Evolutionary conservation across 2,888 invertebrate species (phyloP).

Genomic region (Trissoscelio sp.): DNA sequence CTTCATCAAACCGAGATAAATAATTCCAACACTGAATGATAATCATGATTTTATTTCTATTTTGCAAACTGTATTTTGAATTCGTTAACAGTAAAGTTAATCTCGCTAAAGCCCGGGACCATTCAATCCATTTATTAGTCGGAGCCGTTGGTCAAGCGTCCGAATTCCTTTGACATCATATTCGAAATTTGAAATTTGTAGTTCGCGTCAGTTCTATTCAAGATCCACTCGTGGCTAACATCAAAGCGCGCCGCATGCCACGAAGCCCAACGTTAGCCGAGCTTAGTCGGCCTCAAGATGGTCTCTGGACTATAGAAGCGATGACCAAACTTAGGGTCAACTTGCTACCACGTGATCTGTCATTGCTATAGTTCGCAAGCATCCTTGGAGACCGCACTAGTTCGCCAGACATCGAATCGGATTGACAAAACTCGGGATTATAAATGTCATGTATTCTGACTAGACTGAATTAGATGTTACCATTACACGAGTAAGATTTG

Average conservation of each 20-base stretch:
- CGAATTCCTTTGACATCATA: slow-evolving; percentile 52
- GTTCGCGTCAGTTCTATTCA: slow-evolving; percentile 55
- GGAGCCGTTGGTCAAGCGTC: slow-evolving; percentile 47
- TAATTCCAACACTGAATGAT: too few species aligned
- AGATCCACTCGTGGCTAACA: slow-evolving; percentile 52
- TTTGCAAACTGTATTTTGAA: not conserved
- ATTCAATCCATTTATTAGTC: slow-evolving; percentile 28
- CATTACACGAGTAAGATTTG: not conserved
- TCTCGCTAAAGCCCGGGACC: not conserved
- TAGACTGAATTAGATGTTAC: slow-evolving; percentile 7
- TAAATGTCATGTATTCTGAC: slow-evolving; percentile 32
- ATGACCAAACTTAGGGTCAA: slow-evolving; percentile 61
- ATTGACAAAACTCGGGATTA: slow-evolving; percentile 43
- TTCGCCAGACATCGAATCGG: slow-evolving; percentile 32
- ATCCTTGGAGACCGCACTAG: slow-evolving; percentile 47
- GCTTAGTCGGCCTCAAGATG: slow-evolving; percentile 48
- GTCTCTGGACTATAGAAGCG: slow-evolving; percentile 29
- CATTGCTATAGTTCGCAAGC: slow-evolving; percentile 42
- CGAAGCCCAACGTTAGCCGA: slow-evolving; percentile 25
- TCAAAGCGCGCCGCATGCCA: slow-evolving; percentile 61
- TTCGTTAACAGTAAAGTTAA: not conserved
- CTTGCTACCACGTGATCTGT: slow-evolving; percentile 59
- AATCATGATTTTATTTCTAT: not conserved
- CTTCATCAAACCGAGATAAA: not conserved
- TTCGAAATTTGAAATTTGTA: slow-evolving; percentile 56